Percentiles rank a stretch among this genome's conserved stretches.
Conservation (phyloP, 2,113 vertebrate species). For the Hypanus sabinus region DNA sequence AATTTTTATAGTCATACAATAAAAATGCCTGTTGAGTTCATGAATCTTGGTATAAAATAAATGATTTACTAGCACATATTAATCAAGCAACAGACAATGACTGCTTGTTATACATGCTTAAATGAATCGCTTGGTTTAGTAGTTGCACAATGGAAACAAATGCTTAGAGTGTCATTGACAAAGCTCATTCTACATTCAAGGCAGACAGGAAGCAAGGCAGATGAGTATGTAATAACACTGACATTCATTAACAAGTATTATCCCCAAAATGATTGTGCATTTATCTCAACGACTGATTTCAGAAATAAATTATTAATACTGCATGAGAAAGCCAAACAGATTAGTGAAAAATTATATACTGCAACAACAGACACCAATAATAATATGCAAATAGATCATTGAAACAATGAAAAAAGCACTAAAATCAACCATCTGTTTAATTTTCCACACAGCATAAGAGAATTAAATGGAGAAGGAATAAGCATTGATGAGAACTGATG, state of each 20-base stretch:
- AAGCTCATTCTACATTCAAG: conserved; percentile 47
- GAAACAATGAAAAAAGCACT: conserved; percentile 33
- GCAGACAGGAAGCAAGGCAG: conserved; percentile 50
- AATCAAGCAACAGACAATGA: conserved; percentile 44
- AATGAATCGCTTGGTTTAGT: conserved; percentile 45
- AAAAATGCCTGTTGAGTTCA: background rate
- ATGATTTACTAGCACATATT: conserved; percentile 30
- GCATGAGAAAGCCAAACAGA: conserved; percentile 34
- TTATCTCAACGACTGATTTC: conserved; percentile 53
- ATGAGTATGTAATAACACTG: conserved; percentile 53
- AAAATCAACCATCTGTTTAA: conserved; percentile 35
- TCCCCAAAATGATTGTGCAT: conserved; percentile 52
- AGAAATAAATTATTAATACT: conserved; percentile 35
- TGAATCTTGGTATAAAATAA: conserved; percentile 12
- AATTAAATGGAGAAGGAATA: conserved; percentile 38
- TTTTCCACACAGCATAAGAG: conserved; percentile 30
- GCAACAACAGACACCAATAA: conserved; percentile 33
- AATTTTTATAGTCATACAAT: background rate
- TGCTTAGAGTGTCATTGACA: conserved; percentile 38
- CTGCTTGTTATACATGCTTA: conserved; percentile 49
- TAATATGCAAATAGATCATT: conserved; percentile 30
- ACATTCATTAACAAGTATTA: conserved; percentile 48
- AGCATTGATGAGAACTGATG: conserved; percentile 30
- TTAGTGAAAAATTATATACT: conserved; percentile 37
- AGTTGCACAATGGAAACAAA: conserved; percentile 41